These are phyloP conservation scores for Archocentrus centrarchus DNA, from an alignment of 2,113 vertebrate genomes.

Conservation along the genomic window DNA sequence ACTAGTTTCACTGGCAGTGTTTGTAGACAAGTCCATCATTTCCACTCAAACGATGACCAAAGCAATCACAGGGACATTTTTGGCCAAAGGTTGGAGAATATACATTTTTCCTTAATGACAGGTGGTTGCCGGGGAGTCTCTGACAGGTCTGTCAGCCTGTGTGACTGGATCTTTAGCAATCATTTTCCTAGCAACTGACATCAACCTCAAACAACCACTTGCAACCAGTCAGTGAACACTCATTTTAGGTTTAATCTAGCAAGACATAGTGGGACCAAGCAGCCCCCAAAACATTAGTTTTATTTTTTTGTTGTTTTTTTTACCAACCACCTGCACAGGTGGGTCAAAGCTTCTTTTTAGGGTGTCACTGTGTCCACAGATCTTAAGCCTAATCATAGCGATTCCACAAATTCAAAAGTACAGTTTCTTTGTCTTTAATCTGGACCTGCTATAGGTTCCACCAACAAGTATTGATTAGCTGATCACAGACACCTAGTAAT, in stretches of 20 bases:
- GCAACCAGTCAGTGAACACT: too few relatives aligned
- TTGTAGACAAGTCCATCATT: not conserved
- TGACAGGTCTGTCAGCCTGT: too few relatives aligned
- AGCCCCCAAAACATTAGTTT: not conserved
- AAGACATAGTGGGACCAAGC: not conserved
- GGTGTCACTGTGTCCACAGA: not conserved
- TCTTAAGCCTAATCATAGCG: not conserved
- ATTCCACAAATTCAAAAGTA: not conserved
- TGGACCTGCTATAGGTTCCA: not conserved
- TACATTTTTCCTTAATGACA: too few relatives aligned
- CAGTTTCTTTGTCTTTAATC: not conserved
- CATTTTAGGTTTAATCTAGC: not conserved
- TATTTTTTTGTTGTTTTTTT: too few relatives aligned
- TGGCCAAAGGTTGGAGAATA: not conserved
- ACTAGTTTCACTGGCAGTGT: not conserved
- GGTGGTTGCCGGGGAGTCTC: too few relatives aligned
- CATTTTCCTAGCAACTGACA: too few relatives aligned
- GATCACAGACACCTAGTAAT: not conserved
- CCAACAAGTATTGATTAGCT: not conserved
- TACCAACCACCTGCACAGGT: not conserved
- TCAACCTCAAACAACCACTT: too few relatives aligned
- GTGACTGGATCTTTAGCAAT: too few relatives aligned
- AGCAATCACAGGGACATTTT: not conserved
- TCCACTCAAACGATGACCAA: not conserved
- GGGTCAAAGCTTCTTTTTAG: not conserved